Evolutionary conservation across 1,140 invertebrate species (phyloP).

Genomic region (Diachasma alloeum): DNA sequence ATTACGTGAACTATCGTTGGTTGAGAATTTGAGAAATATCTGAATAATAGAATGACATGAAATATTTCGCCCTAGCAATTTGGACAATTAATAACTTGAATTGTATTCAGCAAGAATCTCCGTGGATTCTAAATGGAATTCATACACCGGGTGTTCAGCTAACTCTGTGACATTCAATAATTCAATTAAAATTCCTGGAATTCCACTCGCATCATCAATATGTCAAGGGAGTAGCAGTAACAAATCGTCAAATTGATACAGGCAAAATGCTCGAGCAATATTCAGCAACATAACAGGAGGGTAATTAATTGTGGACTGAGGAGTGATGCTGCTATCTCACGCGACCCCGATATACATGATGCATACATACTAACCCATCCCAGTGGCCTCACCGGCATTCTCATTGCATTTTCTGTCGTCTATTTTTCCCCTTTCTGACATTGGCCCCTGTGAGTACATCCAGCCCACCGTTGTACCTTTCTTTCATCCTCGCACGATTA

Average conservation of each 20-base stretch:
- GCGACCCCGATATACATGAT: constrained; percentile 40
- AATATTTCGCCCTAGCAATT: too few relatives aligned
- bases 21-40: too few relatives aligned
- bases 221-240: constrained; percentile 22
- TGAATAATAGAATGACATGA: too few relatives aligned
- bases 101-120: too few relatives aligned
- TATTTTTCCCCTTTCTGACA: not conserved
- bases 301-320: constrained; percentile 59
- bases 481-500: constrained; percentile 7
- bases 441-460: not conserved
- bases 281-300: constrained; percentile 50
- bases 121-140: not conserved
- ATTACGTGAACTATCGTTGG: too few relatives aligned
- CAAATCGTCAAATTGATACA: constrained; percentile 47
- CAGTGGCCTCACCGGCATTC: not conserved
- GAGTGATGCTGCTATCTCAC: constrained; percentile 59
- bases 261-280: constrained; percentile 46
- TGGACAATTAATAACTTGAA: too few relatives aligned
- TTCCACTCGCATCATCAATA: not conserved
- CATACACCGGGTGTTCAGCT: not conserved
- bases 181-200: constrained; percentile 5
- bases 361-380: not conserved
- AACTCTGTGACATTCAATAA: not conserved
- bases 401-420: constrained; percentile 22
- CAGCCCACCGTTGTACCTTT: not conserved